Percentiles rank a stretch among this genome's conserved stretches.
Evolutionary conservation across 1,140 invertebrate genomes (phyloP).

Genomic region (Rhopalosiphum maidis): DNA sequence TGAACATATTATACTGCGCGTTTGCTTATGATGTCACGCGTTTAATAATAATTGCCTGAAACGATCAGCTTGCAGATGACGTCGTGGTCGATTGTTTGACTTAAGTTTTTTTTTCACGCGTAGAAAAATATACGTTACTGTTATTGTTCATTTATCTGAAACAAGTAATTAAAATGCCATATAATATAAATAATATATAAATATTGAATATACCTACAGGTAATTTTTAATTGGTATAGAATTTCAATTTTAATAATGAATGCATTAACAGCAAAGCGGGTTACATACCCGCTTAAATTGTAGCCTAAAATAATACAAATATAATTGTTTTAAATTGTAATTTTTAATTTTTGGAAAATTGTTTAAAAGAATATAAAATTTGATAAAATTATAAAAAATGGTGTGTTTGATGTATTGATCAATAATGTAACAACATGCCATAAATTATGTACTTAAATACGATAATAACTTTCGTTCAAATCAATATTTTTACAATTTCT

Average conservation of each 20-base stretch:
- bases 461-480: too few species aligned
- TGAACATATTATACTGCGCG: background rate
- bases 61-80: background rate
- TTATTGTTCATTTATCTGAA: too few species aligned
- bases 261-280: background rate
- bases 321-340: background rate
- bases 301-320: background rate
- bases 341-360: too few species aligned
- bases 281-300: background rate
- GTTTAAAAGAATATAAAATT: background rate
- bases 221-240: background rate
- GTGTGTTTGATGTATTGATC: too few species aligned
- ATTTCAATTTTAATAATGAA: background rate
- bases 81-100: conserved; percentile 6
- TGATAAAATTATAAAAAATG: too few species aligned
- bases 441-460: too few species aligned
- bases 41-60: conserved; percentile 40
- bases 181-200: background rate
- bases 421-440: too few species aligned
- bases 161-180: background rate
- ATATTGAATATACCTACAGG: background rate
- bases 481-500: too few species aligned
- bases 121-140: background rate
- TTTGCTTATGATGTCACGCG: background rate
- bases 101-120: background rate